Percentiles rank a stretch among this genome's conserved stretches.
Evolutionary conservation across 37 sponge, comb jelly and placozoan genomes (phyloP).

Genomic region (Halisarca cf. caerulea): DNA sequence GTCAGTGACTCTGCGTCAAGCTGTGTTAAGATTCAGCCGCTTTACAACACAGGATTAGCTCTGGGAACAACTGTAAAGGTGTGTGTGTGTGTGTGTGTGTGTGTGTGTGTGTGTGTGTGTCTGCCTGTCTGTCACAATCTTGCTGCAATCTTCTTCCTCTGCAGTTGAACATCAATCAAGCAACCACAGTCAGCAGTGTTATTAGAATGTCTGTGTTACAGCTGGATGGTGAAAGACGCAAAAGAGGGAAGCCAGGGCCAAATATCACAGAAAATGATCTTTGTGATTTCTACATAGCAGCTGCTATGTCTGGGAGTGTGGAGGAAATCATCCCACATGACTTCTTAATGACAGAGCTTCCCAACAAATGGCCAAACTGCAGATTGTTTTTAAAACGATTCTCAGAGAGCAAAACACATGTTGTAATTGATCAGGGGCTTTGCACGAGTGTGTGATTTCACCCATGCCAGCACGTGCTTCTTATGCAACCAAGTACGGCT

Average conservation of each 20-base stretch:
- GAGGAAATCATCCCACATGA: not conserved
- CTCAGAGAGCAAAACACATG: constrained; percentile 11
- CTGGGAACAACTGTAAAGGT: constrained; percentile 85
- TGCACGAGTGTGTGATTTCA: constrained; percentile 17
- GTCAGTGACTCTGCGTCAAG: not conserved
- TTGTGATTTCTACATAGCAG: constrained; percentile 55
- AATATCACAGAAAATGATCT: constrained; percentile 40
- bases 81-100: too few species aligned
- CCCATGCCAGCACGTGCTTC: too few species aligned
- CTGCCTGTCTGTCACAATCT: too few species aligned
- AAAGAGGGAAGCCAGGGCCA: constrained; percentile 26
- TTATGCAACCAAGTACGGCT: not conserved
- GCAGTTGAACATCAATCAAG: constrained; percentile 49
- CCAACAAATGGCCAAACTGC: constrained; percentile 2
- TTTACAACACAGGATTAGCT: constrained; percentile 71
- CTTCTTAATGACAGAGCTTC: not conserved
- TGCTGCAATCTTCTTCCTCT: too few species aligned
- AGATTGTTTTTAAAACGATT: not conserved
- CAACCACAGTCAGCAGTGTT: constrained; percentile 49
- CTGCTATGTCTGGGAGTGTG: not conserved
- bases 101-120: too few species aligned
- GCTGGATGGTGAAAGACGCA: constrained; percentile 45
- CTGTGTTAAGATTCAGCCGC: constrained; percentile 58
- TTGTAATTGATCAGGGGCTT: constrained; percentile 1
- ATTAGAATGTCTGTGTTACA: constrained; percentile 52